Percentiles rank a stretch among this genome's conserved stretches.
phyloP scores from a whole-genome alignment of 1,140 invertebrate genomes.

The Aphelinus atriplicis region DNA sequence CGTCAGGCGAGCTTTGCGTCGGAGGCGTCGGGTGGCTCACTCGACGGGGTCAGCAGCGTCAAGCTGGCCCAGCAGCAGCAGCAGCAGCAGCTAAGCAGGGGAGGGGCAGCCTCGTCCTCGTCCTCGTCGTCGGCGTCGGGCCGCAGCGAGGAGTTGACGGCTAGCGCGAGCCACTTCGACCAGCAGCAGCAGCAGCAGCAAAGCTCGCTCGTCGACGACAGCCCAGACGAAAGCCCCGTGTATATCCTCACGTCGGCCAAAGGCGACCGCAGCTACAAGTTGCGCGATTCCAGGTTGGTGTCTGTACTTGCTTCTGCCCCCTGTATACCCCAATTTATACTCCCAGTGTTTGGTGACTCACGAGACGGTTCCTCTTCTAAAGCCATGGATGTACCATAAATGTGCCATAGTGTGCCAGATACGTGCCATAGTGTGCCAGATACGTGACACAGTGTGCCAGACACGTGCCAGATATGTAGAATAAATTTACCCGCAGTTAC shows the following conservation, averaged over 20 bases:
- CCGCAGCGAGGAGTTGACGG: constrained; percentile 59
- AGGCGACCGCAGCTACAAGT: constrained; percentile 63
- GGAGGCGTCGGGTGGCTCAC: constrained; percentile 37
- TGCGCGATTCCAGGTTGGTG: constrained; percentile 59
- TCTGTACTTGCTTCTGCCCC: too few relatives aligned
- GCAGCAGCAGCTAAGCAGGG: constrained; percentile 20
- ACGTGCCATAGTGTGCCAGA: too few relatives aligned
- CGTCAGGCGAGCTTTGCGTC: constrained; percentile 51
- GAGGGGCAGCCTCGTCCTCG: constrained; percentile 51
- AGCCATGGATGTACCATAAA: too few relatives aligned
- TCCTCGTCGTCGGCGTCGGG: constrained; percentile 64
- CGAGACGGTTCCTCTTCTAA: too few relatives aligned
- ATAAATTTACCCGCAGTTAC: too few relatives aligned
- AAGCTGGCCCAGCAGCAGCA: constrained; percentile 38
- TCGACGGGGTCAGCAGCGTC: constrained; percentile 18
- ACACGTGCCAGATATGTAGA: too few relatives aligned
- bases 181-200: constrained; percentile 51
- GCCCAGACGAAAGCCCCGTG: constrained; percentile 62
- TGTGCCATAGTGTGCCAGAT: too few relatives aligned
- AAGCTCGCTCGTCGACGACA: constrained; percentile 63
- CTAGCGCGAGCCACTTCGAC: constrained; percentile 46
- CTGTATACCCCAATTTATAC: too few relatives aligned
- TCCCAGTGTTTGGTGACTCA: too few relatives aligned
- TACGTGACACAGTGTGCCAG: too few relatives aligned
- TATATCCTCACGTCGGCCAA: constrained; percentile 65